A percentile compares a stretch with the other conserved stretches of the same genome.
Conservation (phyloP, 2,797 vertebrate species). For the Sebastes wilsoni region DNA sequence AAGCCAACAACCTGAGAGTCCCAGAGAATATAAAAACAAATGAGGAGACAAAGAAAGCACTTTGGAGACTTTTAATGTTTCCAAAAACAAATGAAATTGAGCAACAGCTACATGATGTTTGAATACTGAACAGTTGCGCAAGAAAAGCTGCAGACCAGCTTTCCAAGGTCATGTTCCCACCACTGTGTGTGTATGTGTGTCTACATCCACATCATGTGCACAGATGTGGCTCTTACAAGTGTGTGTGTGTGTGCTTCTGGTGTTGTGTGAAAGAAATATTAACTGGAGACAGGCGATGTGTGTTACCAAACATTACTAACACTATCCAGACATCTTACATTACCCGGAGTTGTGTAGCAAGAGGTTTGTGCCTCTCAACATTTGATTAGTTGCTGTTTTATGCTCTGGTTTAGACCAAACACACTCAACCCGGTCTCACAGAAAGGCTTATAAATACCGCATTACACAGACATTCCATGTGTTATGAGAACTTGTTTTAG, state of each 20-base stretch:
- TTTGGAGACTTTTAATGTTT: slow-evolving; percentile 24
- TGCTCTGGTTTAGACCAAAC: slow-evolving; percentile 52
- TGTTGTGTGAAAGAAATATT: slow-evolving; percentile 18
- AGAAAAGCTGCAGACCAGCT: slow-evolving; percentile 15
- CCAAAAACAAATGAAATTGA: slow-evolving; percentile 42
- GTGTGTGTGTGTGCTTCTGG: slow-evolving; percentile 10
- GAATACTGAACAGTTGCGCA: slow-evolving; percentile 36
- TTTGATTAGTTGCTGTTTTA: slow-evolving; percentile 59
- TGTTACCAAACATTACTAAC: slow-evolving; percentile 52
- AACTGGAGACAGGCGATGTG: slow-evolving; percentile 36
- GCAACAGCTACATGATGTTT: slow-evolving; percentile 32
- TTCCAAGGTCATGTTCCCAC: slow-evolving; percentile 49
- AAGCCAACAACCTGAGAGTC: slow-evolving; percentile 45
- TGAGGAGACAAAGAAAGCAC: slow-evolving; percentile 18
- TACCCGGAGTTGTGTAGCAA: slow-evolving; percentile 16
- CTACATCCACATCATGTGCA: neutral
- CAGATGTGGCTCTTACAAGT: slow-evolving; percentile 18
- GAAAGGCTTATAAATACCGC: too few relatives aligned
- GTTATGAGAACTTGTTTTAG: too few relatives aligned
- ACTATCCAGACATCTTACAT: slow-evolving; percentile 32
- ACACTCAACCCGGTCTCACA: neutral
- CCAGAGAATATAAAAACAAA: slow-evolving; percentile 50
- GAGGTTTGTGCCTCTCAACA: slow-evolving; percentile 49
- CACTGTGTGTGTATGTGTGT: neutral
- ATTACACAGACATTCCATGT: too few relatives aligned